A percentile compares a stretch with the other conserved stretches of the same genome.
phyloP scores from a whole-genome alignment of 2,888 invertebrate genomes.

The Stratiomys singularior region DNA sequence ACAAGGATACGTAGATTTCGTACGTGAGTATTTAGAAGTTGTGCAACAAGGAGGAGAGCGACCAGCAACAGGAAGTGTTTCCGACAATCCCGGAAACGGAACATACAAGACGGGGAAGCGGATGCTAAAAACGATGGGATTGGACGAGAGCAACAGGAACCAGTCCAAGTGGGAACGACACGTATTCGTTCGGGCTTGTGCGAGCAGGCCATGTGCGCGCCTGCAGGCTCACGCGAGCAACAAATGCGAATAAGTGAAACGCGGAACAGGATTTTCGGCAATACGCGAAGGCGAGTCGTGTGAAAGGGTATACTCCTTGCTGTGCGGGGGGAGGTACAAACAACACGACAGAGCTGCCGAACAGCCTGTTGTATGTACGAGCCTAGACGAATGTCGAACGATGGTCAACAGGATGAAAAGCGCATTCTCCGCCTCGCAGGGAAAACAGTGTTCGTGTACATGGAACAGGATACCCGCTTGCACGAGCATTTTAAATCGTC shows the following conservation, averaged over 20 bases:
- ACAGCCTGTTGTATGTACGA: conserved; percentile 35
- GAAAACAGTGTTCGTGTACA: background rate
- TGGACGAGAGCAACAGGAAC: conserved; percentile 46
- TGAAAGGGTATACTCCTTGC: background rate
- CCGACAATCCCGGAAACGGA: conserved; percentile 40
- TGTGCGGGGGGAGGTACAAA: conserved; percentile 5
- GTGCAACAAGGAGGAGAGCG: conserved; percentile 41
- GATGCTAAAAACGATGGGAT: conserved; percentile 15
- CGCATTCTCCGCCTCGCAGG: conserved; percentile 41
- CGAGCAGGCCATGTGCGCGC: conserved; percentile 34
- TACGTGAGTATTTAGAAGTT: background rate
- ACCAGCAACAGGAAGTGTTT: conserved; percentile 43
- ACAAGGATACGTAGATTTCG: background rate
- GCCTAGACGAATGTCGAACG: background rate
- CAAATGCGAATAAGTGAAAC: conserved; percentile 23
- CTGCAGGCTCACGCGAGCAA: conserved; percentile 13
- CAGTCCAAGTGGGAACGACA: conserved; percentile 30
- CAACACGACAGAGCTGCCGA: conserved; percentile 9
- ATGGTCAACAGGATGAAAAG: conserved; percentile 9
- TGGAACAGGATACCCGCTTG: conserved; percentile 27
- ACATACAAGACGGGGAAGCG: background rate
- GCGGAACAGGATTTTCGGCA: conserved; percentile 8
- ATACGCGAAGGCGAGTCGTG: background rate
- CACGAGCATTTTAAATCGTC: background rate
- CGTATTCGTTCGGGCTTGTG: conserved; percentile 9